Percentiles rank a stretch among this genome's conserved stretches.
Conservation (phyloP, 2,797 vertebrate species). For the Eupleurogrammus muticus region DNA sequence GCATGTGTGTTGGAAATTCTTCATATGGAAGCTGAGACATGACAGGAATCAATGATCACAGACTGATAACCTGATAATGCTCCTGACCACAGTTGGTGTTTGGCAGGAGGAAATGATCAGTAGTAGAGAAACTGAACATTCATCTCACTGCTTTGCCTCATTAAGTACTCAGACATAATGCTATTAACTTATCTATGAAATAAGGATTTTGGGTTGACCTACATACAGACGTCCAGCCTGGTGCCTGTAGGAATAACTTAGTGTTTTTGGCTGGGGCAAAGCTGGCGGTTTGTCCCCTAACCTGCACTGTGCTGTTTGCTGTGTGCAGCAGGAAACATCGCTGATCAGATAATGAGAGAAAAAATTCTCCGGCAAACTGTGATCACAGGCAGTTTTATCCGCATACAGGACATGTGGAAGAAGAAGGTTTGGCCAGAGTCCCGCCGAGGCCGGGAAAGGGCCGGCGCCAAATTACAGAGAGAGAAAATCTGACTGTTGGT, state of each 20-base stretch:
- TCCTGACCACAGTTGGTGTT: not conserved
- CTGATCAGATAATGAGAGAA: not conserved
- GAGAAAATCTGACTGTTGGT: conserved; percentile 7
- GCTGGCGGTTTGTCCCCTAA: not conserved
- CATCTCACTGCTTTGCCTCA: not conserved
- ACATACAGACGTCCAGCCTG: not conserved
- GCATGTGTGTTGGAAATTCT: not conserved
- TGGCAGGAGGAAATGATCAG: not conserved
- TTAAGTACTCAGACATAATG: not conserved
- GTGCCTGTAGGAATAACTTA: not conserved
- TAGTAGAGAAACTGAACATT: no score
- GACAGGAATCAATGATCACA: not conserved
- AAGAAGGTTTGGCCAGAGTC: conserved; percentile 22
- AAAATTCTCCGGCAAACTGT: not conserved
- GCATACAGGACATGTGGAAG: conserved; percentile 20
- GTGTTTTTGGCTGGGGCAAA: not conserved
- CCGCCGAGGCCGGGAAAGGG: conserved; percentile 13
- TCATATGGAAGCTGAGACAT: not conserved
- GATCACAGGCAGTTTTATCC: conserved; percentile 10
- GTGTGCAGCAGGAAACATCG: not conserved
- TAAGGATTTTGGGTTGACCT: no score
- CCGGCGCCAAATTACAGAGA: conserved; percentile 37
- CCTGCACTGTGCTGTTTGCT: not conserved
- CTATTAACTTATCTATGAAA: no score
- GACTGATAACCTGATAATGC: not conserved